A percentile compares a stretch with the other conserved stretches of the same genome.
phyloP scores from a whole-genome alignment of 1,140 invertebrate genomes.

The Penaeus chinensis region DNA sequence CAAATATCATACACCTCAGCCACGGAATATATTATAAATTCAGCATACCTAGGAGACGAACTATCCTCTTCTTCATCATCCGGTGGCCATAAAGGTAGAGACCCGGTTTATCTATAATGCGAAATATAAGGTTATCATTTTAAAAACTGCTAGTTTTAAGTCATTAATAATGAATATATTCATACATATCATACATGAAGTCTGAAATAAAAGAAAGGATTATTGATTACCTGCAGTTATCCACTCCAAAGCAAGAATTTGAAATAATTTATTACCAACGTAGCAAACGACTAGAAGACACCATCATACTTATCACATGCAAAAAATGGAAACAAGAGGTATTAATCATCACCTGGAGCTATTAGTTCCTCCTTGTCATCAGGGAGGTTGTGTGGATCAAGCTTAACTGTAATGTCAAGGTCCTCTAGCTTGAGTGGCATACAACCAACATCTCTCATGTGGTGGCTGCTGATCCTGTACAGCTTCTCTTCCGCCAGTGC shows the following conservation, averaged over 20 bases:
- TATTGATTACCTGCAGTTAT: no score
- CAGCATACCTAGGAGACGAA: slow-evolving; percentile 24
- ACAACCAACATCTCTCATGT: slow-evolving; percentile 31
- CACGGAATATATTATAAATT: no score
- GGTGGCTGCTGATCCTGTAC: slow-evolving; percentile 19
- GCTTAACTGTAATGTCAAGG: slow-evolving; percentile 30
- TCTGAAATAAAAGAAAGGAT: no score
- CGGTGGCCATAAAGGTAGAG: slow-evolving; percentile 38
- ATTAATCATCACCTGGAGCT: background rate
- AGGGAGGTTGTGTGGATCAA: background rate
- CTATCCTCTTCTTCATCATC: slow-evolving; percentile 41
- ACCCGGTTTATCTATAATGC: slow-evolving; percentile 26
- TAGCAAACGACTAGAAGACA: no score
- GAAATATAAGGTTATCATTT: background rate
- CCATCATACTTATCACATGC: no score
- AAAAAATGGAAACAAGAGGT: no score
- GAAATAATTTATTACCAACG: no score
- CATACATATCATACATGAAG: no score
- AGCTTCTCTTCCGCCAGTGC: background rate
- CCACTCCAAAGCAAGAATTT: no score
- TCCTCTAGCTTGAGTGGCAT: slow-evolving; percentile 11
- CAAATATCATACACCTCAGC: background rate
- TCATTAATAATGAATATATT: no score
- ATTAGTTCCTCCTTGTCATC: slow-evolving; percentile 7
- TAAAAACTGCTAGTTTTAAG: no score